phyloP scores from a whole-genome alignment of 2,797 vertebrate species.

The Sternarchorhynchus goeldii region DNA sequence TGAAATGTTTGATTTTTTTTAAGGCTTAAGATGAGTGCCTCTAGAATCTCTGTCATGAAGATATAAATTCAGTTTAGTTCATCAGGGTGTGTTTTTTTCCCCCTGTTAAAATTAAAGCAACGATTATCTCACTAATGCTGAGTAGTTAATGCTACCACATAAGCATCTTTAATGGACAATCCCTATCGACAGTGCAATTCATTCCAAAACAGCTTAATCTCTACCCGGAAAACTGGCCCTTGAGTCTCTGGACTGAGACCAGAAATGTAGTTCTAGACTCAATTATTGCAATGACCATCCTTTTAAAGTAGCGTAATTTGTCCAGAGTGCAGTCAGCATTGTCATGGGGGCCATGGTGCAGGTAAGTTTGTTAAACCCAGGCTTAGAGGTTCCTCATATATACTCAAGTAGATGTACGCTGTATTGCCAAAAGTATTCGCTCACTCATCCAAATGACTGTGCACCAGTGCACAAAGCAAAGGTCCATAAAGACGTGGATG shows the following conservation, averaged over 20 bases:
- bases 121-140: conserved; percentile 9
- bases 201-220: conserved; percentile 12
- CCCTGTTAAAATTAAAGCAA: conserved; percentile 12
- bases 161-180: conserved; percentile 12
- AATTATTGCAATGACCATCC: conserved; percentile 31
- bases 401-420: too few relatives aligned
- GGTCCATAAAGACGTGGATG: too few relatives aligned
- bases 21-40: background rate
- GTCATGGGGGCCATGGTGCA: conserved; percentile 4
- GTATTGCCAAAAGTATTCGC: too few relatives aligned
- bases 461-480: too few relatives aligned
- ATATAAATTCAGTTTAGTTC: background rate
- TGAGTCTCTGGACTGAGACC: conserved; percentile 24
- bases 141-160: background rate
- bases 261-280: conserved; percentile 5
- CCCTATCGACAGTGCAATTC: background rate
- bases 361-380: background rate
- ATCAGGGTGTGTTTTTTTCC: background rate
- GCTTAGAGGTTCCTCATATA: too few relatives aligned
- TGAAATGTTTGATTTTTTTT: background rate
- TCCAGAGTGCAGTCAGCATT: background rate
- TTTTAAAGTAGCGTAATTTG: conserved; percentile 38
- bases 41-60: background rate
- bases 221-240: conserved; percentile 25
- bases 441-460: too few relatives aligned